Evolutionary conservation across 2,797 vertebrate genomes (phyloP).

Genomic region (Nyctibius grandis): DNA sequence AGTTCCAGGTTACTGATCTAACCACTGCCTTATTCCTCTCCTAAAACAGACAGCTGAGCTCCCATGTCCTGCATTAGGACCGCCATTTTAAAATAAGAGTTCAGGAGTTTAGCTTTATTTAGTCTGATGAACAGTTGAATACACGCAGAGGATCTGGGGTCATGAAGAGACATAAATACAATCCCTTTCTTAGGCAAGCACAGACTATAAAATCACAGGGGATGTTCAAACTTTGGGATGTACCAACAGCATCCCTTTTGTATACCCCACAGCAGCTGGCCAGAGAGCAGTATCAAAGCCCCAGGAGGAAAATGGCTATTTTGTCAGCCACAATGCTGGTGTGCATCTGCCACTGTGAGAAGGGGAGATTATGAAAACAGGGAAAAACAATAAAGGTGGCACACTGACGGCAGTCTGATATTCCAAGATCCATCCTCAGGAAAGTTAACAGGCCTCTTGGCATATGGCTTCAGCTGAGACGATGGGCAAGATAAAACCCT

Average conservation of each 20-base stretch:
- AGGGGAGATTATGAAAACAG: conserved; percentile 42
- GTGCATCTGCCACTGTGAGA: conserved; percentile 54
- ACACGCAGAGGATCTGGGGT: background rate
- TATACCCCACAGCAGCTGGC: conserved; percentile 22
- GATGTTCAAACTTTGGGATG: conserved; percentile 15
- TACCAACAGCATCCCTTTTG: conserved; percentile 24
- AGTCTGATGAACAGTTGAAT: background rate
- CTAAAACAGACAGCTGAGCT: background rate
- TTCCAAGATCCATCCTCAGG: conserved; percentile 42
- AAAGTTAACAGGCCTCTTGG: conserved; percentile 55
- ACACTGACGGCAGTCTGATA: conserved; percentile 14
- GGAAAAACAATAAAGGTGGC: conserved; percentile 51
- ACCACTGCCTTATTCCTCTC: background rate
- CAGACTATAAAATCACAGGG: background rate
- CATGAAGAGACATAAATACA: background rate
- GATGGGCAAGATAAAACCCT: background rate
- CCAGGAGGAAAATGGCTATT: conserved; percentile 32
- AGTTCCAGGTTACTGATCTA: background rate
- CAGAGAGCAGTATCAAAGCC: background rate
- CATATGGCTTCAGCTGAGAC: conserved; percentile 36
- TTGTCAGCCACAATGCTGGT: conserved; percentile 35
- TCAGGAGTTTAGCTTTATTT: background rate
- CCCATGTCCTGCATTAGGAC: background rate
- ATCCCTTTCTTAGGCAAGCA: background rate
- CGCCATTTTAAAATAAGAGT: background rate